Evolutionary conservation across 2,888 invertebrate species (phyloP), one percentile per base, ranked within the genome.

Genomic region (Lasioglossum pauxillum): DNA sequence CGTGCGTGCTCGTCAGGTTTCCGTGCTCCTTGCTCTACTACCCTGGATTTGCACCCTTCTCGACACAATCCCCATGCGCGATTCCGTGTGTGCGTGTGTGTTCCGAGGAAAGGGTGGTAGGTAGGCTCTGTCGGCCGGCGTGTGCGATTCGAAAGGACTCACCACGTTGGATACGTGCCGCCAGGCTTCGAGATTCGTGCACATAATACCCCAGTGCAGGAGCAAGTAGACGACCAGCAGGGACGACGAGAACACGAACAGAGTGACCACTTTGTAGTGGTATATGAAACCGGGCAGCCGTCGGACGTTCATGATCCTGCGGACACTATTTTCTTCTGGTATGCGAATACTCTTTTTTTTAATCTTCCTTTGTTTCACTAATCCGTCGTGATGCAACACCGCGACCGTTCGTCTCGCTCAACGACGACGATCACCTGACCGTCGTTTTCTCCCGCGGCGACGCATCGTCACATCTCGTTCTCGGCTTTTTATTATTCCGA

Each of bases 181-280:
- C 95, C 96, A 96, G n/a, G 96, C 96, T 91, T 96, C 96, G 75
- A 96, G 94, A 93, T 96, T 96, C 46, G 96, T 95, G 93, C 97
- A 97, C 91, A 96, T 94, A 75, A 96, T 94, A 84, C 96, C 96
- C 96, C 96, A 96, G 93, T 96, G 96, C 85, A 96, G 95, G 57
- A 96, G 94, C 78, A 96, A 94, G 92, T 96, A 96, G 82, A 96
- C 90, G 83, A 95, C 91, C n/a, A 95, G 94, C 64, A 95, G 90
- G 64, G 95, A 87, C 23, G 95, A 85, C 60, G 95, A 91, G 41
- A 95, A 75, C 44, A 93, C 86, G 38, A 93, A 91, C 53, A 91
- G 82, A 27, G 93, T 91, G 53, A 93, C 84, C 82, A 91, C 82
- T 72, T 93, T 94, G 90, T 94, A 93, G 84, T 94, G 93, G 88